Base-by-base conservation (phyloP, 2,113 vertebrate genomes). In the Etheostoma spectabile region DNA sequence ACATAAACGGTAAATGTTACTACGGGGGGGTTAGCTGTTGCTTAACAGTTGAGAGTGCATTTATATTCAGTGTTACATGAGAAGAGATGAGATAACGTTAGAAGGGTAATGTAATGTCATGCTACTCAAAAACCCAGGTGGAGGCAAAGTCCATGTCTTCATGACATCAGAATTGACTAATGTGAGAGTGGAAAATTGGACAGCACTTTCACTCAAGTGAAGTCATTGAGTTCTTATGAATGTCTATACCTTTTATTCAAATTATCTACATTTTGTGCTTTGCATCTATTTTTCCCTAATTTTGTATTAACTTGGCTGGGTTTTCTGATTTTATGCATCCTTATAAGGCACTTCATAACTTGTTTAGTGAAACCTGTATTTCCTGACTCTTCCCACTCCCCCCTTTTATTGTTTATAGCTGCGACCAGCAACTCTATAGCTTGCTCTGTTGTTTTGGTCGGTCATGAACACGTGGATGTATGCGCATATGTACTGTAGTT, bases 51-150 rank as follows among this genome's bases (percentile, higher is more conserved):
- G 74, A 62, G 68, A 83, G 61, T 24, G 46, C 49, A 46, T 79
- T 77, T 66, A 71, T 77, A 74, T 89, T 80, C 79, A 33, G 69
- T 42, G 88, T 88, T 87, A 89, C 85, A 86, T 51, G 85, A 86
- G 86, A 71, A 57, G 46, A 83, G 80, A 87, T 87, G 83, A 85
- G 88, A 90, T 89, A 82, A 86, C 60, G 59, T 59, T 71, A 52
- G 67, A 63, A 66, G 68, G 6, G 61, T 90, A 93, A 93, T 87
- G 75, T 78, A 86, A 93, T 92, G 85, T 89, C 88, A 91, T 74
- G 90, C 89, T 69, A 42, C 82, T 86, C 72, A 48, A 27, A 57
- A 86, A 67, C 42, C 55, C 62, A 85, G 63, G 74, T 81, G 80
- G 77, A 86, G 51, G 56, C 24, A 66, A 71, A 75, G 38, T 30